Evolutionary conservation across 2,888 invertebrate species (phyloP), one percentile per base, ranked within the genome.

Genomic region (Andrena fulva): DNA sequence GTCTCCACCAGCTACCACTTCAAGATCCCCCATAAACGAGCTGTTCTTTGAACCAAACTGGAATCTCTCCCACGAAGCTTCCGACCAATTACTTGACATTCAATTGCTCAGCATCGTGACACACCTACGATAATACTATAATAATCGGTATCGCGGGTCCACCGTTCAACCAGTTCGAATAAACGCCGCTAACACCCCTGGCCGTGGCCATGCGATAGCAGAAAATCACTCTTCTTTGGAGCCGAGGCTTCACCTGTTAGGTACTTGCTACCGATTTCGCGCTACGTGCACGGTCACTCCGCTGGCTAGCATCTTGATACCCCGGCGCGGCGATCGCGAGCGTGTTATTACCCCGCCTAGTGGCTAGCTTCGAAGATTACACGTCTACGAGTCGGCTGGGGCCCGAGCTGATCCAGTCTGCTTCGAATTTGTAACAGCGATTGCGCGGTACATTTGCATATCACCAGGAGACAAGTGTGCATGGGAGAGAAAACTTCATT

Each of bases 321-420:
- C 89, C 88, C 89, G 86, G 89, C 88, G 87, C 89, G 81, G 86
- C 84, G 88, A 90, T 91, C 91, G 87, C 83, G 91, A 91, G 92
- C 91, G 92, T 93, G 92, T 93, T 90, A 94, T 94, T 94, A 94
- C 92, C 92, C 93, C 93, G 94, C 93, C 94, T 93, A 94, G 94
- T 93, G 93, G 93, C 93, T 93, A 93, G 92, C 93, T 91, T 80
- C 85, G 90, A 92, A 93, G 93, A 94, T 94, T 93, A 94, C 93
- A 93, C 90, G 93, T 93, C 93, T 93, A 92, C 56, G 59, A 50
- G 52, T 67, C 50, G 66, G 42, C 35, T n/a, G 42, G 42, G 80
- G 82, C 75, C 77, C 67, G 48, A 80, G 81, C 77, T 66, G 80
- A 77, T 70, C 69, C 84, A 70, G 79, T 76, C 85, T 83, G 72